phyloP scores from a whole-genome alignment of 2,888 invertebrate genomes.

The Drosophila neonasuta region DNA sequence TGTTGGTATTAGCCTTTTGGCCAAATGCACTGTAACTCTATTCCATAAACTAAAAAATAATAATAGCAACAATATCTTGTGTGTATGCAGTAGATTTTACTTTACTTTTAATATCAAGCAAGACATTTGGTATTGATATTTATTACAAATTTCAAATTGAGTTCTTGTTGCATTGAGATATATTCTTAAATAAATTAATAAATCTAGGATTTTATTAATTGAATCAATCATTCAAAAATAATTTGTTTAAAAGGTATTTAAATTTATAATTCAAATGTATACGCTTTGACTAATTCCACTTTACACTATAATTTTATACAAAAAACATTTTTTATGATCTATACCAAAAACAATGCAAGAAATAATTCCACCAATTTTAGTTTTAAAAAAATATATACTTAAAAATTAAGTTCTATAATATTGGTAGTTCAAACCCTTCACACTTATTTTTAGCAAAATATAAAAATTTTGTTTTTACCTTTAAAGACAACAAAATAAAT shows the following conservation, averaged over 20 bases:
- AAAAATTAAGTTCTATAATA: neutral
- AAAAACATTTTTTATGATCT: too few relatives aligned
- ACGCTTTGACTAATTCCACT: neutral
- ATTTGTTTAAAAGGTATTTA: neutral
- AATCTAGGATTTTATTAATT: neutral
- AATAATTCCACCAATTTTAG: too few relatives aligned
- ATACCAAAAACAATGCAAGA: too few relatives aligned
- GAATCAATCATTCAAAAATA: neutral
- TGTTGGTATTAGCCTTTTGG: slow-evolving; percentile 1
- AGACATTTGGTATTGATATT: slow-evolving; percentile 8
- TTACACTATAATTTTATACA: neutral
- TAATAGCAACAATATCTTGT: slow-evolving; percentile 2
- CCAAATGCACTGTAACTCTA: slow-evolving; percentile 1
- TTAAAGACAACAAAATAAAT: too few relatives aligned
- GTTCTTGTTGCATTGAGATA: neutral
- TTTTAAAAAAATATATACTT: too few relatives aligned
- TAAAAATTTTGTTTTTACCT: neutral
- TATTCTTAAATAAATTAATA: neutral
- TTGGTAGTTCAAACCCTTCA: neutral
- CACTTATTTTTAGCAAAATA: neutral
- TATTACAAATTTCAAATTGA: slow-evolving; percentile 6
- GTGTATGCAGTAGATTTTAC: neutral
- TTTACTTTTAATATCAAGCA: neutral
- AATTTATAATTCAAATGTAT: neutral
- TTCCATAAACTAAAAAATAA: neutral